phyloP scores from a whole-genome alignment of 2,797 vertebrate genomes.

The Clarias platycephalus region DNA sequence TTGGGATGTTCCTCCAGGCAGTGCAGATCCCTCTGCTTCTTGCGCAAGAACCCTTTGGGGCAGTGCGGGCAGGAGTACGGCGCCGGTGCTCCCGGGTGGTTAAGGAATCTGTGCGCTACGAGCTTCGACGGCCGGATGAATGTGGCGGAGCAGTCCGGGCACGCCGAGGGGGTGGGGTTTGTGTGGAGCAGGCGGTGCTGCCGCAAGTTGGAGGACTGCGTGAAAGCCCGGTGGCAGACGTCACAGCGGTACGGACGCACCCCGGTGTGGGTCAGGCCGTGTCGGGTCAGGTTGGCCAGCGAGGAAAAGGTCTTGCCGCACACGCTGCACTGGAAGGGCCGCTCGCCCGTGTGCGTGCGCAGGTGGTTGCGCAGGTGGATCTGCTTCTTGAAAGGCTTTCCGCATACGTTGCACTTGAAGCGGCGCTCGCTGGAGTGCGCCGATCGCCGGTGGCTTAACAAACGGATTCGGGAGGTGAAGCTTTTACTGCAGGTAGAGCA shows the following conservation, averaged over 20 bases:
- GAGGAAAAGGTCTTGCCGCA: conserved; percentile 88
- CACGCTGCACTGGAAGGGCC: conserved; percentile 85
- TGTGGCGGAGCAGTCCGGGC: conserved; percentile 75
- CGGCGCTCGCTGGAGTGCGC: conserved; percentile 77
- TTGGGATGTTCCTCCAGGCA: conserved; percentile 67
- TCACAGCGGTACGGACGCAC: conserved; percentile 85
- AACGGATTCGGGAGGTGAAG: conserved; percentile 78
- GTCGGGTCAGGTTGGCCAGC: conserved; percentile 84
- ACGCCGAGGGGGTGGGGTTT: conserved; percentile 62
- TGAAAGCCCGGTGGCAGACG: conserved; percentile 84
- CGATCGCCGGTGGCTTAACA: conserved; percentile 79
- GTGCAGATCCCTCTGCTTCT: conserved; percentile 72
- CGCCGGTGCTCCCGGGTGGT: conserved; percentile 74
- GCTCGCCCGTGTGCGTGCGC: conserved; percentile 87
- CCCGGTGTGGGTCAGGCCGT: conserved; percentile 87
- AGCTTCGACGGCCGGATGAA: conserved; percentile 77
- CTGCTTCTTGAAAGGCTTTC: conserved; percentile 87
- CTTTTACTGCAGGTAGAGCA: conserved; percentile 79
- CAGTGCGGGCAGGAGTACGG: conserved; percentile 78
- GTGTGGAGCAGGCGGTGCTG: conserved; percentile 86
- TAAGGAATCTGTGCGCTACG: conserved; percentile 72
- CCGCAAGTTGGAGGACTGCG: conserved; percentile 87
- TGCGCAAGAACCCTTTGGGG: conserved; percentile 72
- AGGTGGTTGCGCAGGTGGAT: conserved; percentile 87
- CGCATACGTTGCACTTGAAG: conserved; percentile 83